Percentiles rank a stretch among this genome's conserved stretches.
phyloP scores from a whole-genome alignment of 2,797 vertebrate species.

The Lutra lutra region DNA sequence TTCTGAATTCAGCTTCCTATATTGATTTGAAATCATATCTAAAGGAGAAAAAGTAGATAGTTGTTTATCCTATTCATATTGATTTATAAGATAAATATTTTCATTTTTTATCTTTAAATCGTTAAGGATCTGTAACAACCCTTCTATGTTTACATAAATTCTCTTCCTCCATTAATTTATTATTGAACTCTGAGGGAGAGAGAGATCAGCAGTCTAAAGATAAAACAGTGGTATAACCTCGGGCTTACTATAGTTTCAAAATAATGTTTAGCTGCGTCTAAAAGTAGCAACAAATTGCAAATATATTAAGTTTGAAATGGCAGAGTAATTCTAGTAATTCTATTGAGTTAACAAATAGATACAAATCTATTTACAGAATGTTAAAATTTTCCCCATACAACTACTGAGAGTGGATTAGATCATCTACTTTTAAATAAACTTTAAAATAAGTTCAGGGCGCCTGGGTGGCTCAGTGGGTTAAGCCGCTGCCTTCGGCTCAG shows the following conservation, averaged over 20 bases:
- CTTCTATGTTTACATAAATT: conserved; percentile 3
- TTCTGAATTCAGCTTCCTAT: neutral
- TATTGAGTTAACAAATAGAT: conserved; percentile 40
- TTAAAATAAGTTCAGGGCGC: neutral
- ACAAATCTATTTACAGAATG: conserved; percentile 54
- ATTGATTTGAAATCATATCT: neutral
- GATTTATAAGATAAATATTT: neutral
- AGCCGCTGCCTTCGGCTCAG: no score
- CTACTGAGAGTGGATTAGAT: neutral
- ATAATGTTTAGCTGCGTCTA: neutral
- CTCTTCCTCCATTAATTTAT: neutral
- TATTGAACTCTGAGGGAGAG: neutral
- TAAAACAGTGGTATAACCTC: neutral
- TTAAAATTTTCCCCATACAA: conserved; percentile 54
- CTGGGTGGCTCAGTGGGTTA: no score
- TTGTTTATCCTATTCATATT: neutral
- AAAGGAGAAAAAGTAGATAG: neutral
- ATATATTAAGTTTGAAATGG: neutral
- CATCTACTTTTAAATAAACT: conserved; percentile 64
- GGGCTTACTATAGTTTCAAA: neutral
- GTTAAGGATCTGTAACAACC: neutral
- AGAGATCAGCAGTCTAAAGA: neutral
- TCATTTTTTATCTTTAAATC: neutral
- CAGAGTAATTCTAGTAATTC: conserved; percentile 2
- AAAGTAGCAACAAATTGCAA: neutral